Conservation (phyloP, 2,888 invertebrate species). For the Anthoptus insignis region DNA sequence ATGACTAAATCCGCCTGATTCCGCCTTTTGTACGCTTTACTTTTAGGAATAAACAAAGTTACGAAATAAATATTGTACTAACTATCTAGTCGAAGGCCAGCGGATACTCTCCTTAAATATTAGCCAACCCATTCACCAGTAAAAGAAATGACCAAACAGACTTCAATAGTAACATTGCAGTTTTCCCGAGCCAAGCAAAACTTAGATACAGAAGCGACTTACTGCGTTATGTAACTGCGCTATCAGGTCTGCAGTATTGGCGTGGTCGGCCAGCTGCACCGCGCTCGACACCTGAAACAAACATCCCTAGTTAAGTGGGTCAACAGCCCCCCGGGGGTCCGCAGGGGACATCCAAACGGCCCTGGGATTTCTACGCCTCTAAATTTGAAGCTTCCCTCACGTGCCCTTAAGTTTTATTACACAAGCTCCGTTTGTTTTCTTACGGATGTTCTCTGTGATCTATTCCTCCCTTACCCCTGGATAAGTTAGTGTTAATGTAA, state of each 20-base stretch:
- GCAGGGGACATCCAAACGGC: slow-evolving; percentile 21
- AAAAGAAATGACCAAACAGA: too few species aligned
- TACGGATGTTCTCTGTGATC: too few species aligned
- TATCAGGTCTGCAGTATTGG: slow-evolving; percentile 72
- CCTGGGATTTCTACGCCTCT: slow-evolving; percentile 19
- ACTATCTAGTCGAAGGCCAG: too few species aligned
- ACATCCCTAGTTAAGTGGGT: slow-evolving; percentile 68
- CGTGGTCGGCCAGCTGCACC: slow-evolving; percentile 73
- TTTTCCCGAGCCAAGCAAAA: not conserved
- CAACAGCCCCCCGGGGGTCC: slow-evolving; percentile 67
- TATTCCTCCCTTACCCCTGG: too few species aligned
- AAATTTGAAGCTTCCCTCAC: slow-evolving; percentile 12
- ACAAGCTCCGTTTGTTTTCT: too few species aligned
- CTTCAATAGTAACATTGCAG: slow-evolving; percentile 7
- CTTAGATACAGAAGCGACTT: slow-evolving; percentile 53
- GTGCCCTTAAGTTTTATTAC: not conserved
- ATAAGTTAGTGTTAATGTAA: too few species aligned
- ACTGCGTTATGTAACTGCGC: slow-evolving; percentile 74
- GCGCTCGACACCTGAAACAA: slow-evolving; percentile 80
- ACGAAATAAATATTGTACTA: too few species aligned
- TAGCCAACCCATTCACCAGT: too few species aligned
- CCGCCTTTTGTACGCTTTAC: too few species aligned
- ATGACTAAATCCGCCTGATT: too few species aligned
- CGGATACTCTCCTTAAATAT: too few species aligned
- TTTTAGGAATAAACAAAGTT: too few species aligned